phyloP scores from a whole-genome alignment of 2,113 vertebrate genomes.

The Megaceryle torquata region DNA sequence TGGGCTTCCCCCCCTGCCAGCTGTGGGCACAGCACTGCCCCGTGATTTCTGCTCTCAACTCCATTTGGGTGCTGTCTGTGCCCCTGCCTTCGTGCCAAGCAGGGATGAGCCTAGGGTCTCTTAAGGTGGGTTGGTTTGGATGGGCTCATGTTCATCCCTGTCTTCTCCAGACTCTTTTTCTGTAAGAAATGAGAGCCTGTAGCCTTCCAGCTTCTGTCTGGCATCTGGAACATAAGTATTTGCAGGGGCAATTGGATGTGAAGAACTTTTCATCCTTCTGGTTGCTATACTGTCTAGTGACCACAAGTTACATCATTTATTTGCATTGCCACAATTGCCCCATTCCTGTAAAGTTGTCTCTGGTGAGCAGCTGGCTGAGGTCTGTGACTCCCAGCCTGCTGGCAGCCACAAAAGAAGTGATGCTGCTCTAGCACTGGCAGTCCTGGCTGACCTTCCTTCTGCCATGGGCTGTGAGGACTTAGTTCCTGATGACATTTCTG shows the following conservation, averaged over 20 bases:
- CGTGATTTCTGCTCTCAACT: neutral
- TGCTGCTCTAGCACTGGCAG: neutral
- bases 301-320: neutral
- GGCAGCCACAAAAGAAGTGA: neutral
- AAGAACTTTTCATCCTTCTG: neutral
- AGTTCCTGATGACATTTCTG: neutral
- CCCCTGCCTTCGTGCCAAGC: neutral
- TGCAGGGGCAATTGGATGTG: neutral
- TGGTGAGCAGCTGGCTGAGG: neutral
- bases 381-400: neutral
- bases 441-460: neutral
- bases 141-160: neutral
- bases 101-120: neutral
- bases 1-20: neutral
- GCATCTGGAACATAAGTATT: neutral
- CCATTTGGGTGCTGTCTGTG: neutral
- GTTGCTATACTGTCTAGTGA: neutral
- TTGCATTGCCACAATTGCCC: neutral
- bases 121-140: neutral
- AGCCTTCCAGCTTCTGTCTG: neutral
- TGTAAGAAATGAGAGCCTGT: neutral
- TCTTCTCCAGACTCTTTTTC: neutral
- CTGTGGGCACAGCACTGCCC: fast-evolving
- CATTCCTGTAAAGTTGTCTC: neutral
- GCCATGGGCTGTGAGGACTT: neutral